These are phyloP conservation scores for Mellivora capensis DNA, from an alignment of 2,113 vertebrate species.

Conservation along the genomic window DNA sequence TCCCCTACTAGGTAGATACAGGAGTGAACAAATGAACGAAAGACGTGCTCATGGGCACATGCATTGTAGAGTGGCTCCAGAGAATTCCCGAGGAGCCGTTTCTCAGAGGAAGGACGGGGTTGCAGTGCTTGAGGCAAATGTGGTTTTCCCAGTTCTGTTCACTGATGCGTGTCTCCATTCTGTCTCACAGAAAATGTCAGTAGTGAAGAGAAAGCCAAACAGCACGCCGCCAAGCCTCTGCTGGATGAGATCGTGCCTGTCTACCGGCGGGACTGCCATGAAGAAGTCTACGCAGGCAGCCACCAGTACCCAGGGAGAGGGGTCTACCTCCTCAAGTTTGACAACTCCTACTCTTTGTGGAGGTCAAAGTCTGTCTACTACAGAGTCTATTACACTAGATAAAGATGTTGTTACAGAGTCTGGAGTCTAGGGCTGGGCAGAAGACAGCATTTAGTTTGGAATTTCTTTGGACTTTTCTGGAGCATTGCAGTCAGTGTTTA, in stretches of 20 bases:
- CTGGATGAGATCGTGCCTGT: conserved; percentile 99
- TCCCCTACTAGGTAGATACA: not conserved
- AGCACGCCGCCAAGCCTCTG: conserved; percentile 93
- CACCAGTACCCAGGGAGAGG: conserved; percentile 98
- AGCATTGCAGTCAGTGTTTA: conserved; percentile 79
- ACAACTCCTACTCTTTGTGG: conserved; percentile 99
- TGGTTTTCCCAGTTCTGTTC: not conserved
- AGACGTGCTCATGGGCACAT: rapidly evolving
- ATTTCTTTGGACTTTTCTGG: conserved; percentile 79
- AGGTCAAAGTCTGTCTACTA: conserved; percentile 99
- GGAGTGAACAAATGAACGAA: not conserved
- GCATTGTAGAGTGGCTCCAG: not conserved
- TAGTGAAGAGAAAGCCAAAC: conserved; percentile 95
- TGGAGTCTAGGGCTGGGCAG: conserved; percentile 81
- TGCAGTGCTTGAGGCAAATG: not conserved
- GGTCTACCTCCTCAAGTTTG: conserved; percentile 99
- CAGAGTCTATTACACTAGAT: conserved; percentile 99
- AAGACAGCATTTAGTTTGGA: conserved; percentile 80
- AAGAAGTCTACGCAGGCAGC: conserved; percentile 98
- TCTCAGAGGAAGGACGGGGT: not conserved
- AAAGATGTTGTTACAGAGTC: conserved; percentile 82
- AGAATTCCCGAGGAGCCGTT: not conserved
- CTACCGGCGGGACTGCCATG: conserved; percentile 99
- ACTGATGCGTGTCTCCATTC: conserved; percentile 23
- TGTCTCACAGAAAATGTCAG: conserved; percentile 83